Evolutionary conservation across 2,888 invertebrate genomes (phyloP), one percentile per base, ranked within the genome.

Genomic region (Liodrosophila aerea): DNA sequence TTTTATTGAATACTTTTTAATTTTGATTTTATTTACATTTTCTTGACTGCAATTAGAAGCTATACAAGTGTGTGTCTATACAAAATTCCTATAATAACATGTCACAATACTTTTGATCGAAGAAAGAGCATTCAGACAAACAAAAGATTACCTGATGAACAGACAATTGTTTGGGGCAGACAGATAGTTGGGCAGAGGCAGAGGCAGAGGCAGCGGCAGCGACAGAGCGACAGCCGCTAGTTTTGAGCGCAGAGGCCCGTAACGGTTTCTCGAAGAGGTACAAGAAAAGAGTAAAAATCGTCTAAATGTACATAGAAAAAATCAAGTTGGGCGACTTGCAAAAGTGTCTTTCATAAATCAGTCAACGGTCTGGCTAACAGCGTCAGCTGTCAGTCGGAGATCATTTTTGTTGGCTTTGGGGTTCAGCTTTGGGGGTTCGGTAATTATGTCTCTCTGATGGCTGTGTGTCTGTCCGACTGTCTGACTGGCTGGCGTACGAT

Each of bases 281-380:
- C 2, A 22, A 22, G 22, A 22, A 22, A 5, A 22, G 22, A 22
- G 5, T 4, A 2, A 22, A 22, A 22, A 22, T 22, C 22, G 22
- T 22, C 2, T 22, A 22, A 22, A 22, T 5, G 22, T 5, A 22
- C 22, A 22, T 22, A 5, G 18, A 18, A 39, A 22, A 81, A 82
- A 81, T 77, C 73, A 78, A 78, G 77, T 77, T 75, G 83, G 83
- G 80, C 77, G 83, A 77, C 83, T 77, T 78, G 77, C 77, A 77
- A 77, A 78, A 82, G 83, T 77, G 77, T 77, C 83, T 77, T 77
- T 73, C 77, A 77, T 77, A 77, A 77, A 77, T 77, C 77, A 77
- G 77, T 77, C 77, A 77, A 70, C 83, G 76, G 77, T 81, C 70
- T 59, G 66, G 65, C 70, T 64, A 69, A 43, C 69, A 73, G 73